Evolutionary conservation across 2,113 vertebrate species (phyloP).

Genomic region (Emydura subglobosa): DNA sequence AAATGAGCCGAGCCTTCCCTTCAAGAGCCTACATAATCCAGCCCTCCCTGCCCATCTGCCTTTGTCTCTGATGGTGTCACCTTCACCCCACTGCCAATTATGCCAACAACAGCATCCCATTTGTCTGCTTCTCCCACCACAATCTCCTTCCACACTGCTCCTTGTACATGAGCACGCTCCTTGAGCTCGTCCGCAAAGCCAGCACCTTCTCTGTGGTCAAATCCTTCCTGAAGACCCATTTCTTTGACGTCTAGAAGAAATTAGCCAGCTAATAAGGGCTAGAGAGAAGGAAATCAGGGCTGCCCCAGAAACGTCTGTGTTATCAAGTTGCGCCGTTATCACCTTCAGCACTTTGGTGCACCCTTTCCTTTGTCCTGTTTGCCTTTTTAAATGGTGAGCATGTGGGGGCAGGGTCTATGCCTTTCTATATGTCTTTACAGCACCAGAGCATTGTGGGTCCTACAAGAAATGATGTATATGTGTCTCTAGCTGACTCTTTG

Average conservation of each 20-base stretch:
- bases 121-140: background rate
- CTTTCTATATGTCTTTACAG: background rate
- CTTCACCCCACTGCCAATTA: background rate
- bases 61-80: background rate
- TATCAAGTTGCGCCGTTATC: background rate
- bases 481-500: background rate
- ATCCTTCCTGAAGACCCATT: background rate
- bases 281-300: background rate
- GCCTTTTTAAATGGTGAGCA: background rate
- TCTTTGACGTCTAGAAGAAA: background rate
- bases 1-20: background rate
- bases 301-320: background rate
- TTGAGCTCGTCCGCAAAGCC: background rate
- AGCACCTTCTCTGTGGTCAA: background rate
- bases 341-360: background rate
- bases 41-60: background rate
- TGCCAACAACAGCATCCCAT: background rate
- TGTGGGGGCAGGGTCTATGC: background rate
- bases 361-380: background rate
- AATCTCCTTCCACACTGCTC: background rate
- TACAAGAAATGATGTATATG: background rate
- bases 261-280: background rate
- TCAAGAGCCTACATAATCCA: accelerated
- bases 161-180: background rate
- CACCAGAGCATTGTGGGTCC: background rate